A percentile compares a stretch with the other conserved stretches of the same genome.
Evolutionary conservation across 2,113 vertebrate genomes (phyloP).

Genomic region (Mugil cephalus): DNA sequence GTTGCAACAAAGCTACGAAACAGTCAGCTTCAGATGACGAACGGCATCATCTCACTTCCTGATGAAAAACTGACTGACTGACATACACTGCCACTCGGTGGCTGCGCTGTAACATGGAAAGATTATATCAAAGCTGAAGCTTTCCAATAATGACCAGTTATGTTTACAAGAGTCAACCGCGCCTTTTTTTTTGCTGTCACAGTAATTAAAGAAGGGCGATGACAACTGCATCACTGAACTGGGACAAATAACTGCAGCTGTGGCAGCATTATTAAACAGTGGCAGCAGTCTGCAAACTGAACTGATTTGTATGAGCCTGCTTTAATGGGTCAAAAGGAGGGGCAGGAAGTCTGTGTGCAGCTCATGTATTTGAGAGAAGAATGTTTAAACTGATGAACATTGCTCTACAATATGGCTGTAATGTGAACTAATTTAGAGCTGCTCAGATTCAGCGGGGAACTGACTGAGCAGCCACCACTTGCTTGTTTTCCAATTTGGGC

Average conservation of each 20-base stretch:
- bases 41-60: background rate
- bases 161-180: constrained; percentile 21
- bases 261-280: constrained; percentile 35
- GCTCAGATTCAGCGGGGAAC: constrained; percentile 35
- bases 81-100: constrained; percentile 67
- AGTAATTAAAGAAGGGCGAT: constrained; percentile 40
- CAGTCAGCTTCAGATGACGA: constrained; percentile 26
- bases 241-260: constrained; percentile 32
- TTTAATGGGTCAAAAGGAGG: constrained; percentile 65
- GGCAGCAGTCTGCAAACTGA: constrained; percentile 49
- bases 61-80: constrained; percentile 20
- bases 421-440: constrained; percentile 54
- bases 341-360: constrained; percentile 32
- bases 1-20: constrained; percentile 16
- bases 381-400: constrained; percentile 58
- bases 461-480: constrained; percentile 45
- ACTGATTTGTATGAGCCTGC: constrained; percentile 61
- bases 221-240: constrained; percentile 38
- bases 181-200: constrained; percentile 1
- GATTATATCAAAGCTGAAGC: constrained; percentile 24
- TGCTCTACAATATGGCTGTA: constrained; percentile 53
- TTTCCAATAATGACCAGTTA: constrained; percentile 23
- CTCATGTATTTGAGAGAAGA: constrained; percentile 44
- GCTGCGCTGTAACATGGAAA: constrained; percentile 25
- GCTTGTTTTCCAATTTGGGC: constrained; percentile 67